Evolutionary conservation across 2,797 vertebrate species (phyloP).

Genomic region (Picus viridis): DNA sequence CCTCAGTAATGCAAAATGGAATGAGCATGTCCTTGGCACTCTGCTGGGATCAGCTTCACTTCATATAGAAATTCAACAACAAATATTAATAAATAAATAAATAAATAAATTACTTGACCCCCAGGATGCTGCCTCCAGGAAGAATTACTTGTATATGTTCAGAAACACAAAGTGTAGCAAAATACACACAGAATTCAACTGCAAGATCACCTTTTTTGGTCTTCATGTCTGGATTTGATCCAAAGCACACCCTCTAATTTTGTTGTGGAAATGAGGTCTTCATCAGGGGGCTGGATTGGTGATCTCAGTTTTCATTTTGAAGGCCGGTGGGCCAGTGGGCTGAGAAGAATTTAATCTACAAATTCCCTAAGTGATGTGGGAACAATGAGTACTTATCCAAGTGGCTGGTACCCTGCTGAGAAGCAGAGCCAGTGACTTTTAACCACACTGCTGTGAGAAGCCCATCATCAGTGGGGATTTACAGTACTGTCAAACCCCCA

Average conservation of each 20-base stretch:
- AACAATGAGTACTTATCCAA: fast-evolving
- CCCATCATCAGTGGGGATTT: neutral
- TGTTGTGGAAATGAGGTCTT: neutral
- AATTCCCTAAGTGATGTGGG: neutral
- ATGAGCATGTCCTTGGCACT: neutral
- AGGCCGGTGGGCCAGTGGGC: neutral
- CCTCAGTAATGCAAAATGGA: neutral
- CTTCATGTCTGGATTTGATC: neutral
- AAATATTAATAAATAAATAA: neutral
- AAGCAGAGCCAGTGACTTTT: neutral
- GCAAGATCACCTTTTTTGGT: neutral
- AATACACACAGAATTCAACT: neutral
- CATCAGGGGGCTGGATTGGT: neutral
- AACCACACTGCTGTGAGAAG: neutral
- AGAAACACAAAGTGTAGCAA: neutral
- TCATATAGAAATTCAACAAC: neutral
- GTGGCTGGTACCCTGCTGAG: neutral
- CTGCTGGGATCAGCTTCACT: neutral
- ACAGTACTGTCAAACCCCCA: neutral
- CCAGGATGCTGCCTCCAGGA: neutral
- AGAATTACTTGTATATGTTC: neutral
- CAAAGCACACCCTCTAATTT: neutral
- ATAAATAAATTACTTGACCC: neutral
- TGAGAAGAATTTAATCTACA: neutral
- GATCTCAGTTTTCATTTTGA: neutral